These are phyloP conservation scores for Xiphophorus hellerii DNA, from an alignment of 2,113 vertebrate genomes.

Conservation along the genomic window DNA sequence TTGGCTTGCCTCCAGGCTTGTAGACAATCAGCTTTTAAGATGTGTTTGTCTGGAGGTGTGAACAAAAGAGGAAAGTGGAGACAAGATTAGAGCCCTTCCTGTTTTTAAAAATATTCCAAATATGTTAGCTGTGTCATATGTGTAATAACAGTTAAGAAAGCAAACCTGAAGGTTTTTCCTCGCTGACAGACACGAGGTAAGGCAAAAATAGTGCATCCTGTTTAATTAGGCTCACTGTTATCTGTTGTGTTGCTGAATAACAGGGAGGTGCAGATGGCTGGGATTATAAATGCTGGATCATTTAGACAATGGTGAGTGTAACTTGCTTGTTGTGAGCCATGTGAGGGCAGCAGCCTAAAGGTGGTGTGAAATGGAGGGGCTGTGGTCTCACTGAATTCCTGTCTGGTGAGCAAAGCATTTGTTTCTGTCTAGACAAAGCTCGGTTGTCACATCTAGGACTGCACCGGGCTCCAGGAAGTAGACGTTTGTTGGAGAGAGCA, in stretches of 20 bases:
- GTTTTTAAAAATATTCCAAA: too few species aligned
- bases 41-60: too few species aligned
- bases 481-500: constrained; percentile 50
- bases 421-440: constrained; percentile 77
- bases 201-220: not conserved
- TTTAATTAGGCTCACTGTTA: not conserved
- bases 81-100: too few species aligned
- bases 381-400: constrained; percentile 74
- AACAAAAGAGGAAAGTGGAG: too few species aligned
- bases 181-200: too few species aligned
- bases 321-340: constrained; percentile 37
- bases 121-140: not conserved
- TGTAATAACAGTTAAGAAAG: not conserved
- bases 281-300: constrained; percentile 44
- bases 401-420: constrained; percentile 69
- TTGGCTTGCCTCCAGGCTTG: too few species aligned
- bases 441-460: constrained; percentile 65
- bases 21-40: too few species aligned
- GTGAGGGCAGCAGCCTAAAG: constrained; percentile 55
- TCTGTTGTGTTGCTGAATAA: not conserved
- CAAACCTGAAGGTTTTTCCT: not conserved
- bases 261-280: constrained; percentile 27
- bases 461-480: constrained; percentile 65
- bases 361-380: constrained; percentile 65
- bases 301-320: constrained; percentile 55